Evolutionary conservation across 2,888 invertebrate species (phyloP).

Genomic region (Ichneumoninae sp.): DNA sequence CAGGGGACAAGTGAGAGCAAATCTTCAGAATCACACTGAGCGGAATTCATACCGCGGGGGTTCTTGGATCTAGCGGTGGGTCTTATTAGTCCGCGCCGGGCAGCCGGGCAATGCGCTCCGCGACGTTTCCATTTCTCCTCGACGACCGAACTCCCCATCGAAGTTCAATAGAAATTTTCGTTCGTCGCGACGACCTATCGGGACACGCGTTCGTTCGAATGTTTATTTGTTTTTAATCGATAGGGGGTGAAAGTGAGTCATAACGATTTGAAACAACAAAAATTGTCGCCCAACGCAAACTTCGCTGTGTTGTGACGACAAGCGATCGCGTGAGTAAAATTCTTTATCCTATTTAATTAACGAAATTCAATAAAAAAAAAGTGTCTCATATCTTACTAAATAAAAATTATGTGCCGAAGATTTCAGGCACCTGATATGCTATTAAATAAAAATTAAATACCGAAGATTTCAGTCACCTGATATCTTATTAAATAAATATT

Average conservation of each 20-base stretch:
- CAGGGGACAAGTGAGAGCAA: constrained; percentile 63
- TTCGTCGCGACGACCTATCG: neutral
- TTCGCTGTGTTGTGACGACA: constrained; percentile 4
- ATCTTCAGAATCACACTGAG: constrained; percentile 60
- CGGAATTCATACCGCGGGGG: constrained; percentile 53
- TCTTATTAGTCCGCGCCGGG: constrained; percentile 76
- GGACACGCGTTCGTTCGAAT: neutral
- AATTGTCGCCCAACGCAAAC: neutral
- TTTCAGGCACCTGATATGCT: neutral
- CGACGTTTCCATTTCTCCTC: constrained; percentile 31
- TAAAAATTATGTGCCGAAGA: neutral
- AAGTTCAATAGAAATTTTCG: constrained; percentile 11
- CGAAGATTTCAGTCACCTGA: neutral
- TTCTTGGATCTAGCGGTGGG: constrained; percentile 59
- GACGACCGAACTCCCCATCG: constrained; percentile 10
- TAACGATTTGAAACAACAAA: neutral
- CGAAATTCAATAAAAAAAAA: neutral
- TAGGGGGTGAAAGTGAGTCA: neutral
- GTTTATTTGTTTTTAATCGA: neutral
- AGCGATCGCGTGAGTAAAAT: constrained; percentile 42
- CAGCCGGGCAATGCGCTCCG: constrained; percentile 75
- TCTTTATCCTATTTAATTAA: constrained; percentile 2
- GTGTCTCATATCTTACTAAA: neutral
- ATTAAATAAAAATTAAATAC: neutral
- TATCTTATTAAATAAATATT: neutral